Base-by-base conservation (phyloP, 2,888 invertebrate genomes). In the Pimpla rufipes region DNA sequence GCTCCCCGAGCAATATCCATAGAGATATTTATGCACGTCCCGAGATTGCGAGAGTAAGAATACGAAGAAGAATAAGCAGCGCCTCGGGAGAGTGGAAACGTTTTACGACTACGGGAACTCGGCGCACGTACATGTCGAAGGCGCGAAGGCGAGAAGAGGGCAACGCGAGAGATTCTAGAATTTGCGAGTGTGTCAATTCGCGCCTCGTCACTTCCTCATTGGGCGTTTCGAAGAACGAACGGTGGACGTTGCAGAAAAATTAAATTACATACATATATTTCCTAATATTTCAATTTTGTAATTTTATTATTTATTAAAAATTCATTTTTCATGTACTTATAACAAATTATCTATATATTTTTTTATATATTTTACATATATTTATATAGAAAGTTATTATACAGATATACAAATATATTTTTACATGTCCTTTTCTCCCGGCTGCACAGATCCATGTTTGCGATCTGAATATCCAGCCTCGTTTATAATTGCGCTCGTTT, bases 201-300 rank as follows among this genome's bases (percentile, higher is more conserved):
- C 47, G 77, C 73, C 73, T 73, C 67, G 76, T 77, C 83, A 80
- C 77, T 83, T 83, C 79, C 77, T 83, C 55, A 74, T 80, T 62
- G 68, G 50, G 10, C 40, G 3, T 29, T 80, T 83, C 79, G 67
- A 73, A 42, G 75, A 83, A 76, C 45, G 52, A 40, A 11, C n/a
- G 29, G 42, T 16, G 3, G 35, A 35, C 66, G 75, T 59, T 76
- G n/a, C n/a, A n/a, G n/a, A n/a, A n/a, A n/a, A n/a, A n/a, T n/a
- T n/a, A n/a, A n/a, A n/a, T n/a, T n/a, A n/a, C n/a, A n/a, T n/a
- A n/a, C n/a, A n/a, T n/a, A n/a, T n/a, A n/a, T n/a, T n/a, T n/a
- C n/a, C n/a, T n/a, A n/a, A n/a, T n/a, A n/a, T n/a, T n/a, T n/a
- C n/a, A n/a, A n/a, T n/a, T n/a, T n/a, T n/a, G n/a, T n/a, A n/a